Evolutionary conservation across 2,797 vertebrate species (phyloP).

Genomic region (Erethizon dorsatum): DNA sequence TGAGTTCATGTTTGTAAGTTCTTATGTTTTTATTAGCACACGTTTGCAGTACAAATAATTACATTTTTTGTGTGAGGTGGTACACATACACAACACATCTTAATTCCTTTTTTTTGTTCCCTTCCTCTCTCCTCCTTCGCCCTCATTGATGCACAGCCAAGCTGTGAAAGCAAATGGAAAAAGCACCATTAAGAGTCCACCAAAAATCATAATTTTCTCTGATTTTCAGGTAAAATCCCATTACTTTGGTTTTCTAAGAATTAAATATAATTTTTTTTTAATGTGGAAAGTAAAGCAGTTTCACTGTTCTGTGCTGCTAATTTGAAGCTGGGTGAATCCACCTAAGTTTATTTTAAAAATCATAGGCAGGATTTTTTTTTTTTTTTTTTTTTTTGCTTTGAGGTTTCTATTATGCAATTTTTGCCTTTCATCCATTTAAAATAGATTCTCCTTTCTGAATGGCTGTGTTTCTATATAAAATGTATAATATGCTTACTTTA

Average conservation of each 20-base stretch:
- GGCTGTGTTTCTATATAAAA: neutral
- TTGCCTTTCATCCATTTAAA: neutral
- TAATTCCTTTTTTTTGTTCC: neutral
- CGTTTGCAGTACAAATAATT: neutral
- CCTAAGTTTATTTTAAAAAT: neutral
- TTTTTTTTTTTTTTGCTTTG: neutral
- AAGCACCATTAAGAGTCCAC: neutral
- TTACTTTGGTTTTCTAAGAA: neutral
- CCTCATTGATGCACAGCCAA: neutral
- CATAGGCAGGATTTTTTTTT: neutral
- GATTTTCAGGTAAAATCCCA: neutral
- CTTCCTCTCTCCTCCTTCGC: neutral
- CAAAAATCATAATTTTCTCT: neutral
- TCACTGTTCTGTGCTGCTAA: neutral
- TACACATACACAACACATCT: neutral
- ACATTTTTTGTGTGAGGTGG: neutral
- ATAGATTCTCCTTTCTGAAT: neutral
- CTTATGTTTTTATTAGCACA: neutral
- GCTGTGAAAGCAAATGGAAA: neutral
- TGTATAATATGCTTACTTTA: neutral
- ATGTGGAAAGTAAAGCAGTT: neutral
- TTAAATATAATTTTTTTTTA: neutral
- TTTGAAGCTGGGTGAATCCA: constrained; percentile 8
- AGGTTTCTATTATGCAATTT: neutral
- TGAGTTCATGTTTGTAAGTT: neutral